These are phyloP conservation scores for Sorex araneus DNA, from an alignment of 2,113 vertebrate genomes.

Conservation along the genomic window DNA sequence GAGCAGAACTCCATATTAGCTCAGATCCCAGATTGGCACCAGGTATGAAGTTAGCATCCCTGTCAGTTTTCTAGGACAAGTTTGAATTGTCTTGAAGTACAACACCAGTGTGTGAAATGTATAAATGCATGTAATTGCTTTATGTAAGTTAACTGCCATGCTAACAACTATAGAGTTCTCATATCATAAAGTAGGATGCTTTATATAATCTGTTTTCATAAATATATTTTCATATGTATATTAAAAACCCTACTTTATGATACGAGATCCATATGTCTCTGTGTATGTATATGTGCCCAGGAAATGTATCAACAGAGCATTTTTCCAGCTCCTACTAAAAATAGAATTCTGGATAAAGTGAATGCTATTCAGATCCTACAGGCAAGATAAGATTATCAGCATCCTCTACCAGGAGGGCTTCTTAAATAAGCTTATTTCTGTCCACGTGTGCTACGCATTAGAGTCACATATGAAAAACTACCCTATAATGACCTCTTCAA, in stretches of 20 bases:
- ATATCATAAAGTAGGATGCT: background rate
- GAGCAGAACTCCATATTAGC: background rate
- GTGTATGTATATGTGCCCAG: background rate
- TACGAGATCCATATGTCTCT: background rate
- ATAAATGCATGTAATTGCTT: background rate
- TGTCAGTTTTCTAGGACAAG: conserved; percentile 28
- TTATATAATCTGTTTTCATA: background rate
- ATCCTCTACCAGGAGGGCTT: background rate
- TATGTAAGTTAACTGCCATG: background rate
- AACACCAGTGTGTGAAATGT: background rate
- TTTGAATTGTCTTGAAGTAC: background rate
- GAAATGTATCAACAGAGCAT: conserved; percentile 21
- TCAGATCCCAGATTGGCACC: background rate
- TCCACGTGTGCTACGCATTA: background rate
- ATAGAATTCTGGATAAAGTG: conserved; percentile 19
- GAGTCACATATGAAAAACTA: background rate
- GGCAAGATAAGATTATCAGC: background rate
- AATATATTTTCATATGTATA: too few species aligned
- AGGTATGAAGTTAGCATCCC: background rate
- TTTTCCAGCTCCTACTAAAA: background rate
- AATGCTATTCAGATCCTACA: background rate
- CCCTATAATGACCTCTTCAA: background rate
- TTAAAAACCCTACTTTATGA: too few species aligned
- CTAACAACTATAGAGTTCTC: background rate
- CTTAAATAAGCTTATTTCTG: conserved; percentile 24